Evolutionary conservation across 2,113 vertebrate genomes (phyloP), one percentile per base, ranked within the genome.

Genomic region (Lamprotornis superbus): DNA sequence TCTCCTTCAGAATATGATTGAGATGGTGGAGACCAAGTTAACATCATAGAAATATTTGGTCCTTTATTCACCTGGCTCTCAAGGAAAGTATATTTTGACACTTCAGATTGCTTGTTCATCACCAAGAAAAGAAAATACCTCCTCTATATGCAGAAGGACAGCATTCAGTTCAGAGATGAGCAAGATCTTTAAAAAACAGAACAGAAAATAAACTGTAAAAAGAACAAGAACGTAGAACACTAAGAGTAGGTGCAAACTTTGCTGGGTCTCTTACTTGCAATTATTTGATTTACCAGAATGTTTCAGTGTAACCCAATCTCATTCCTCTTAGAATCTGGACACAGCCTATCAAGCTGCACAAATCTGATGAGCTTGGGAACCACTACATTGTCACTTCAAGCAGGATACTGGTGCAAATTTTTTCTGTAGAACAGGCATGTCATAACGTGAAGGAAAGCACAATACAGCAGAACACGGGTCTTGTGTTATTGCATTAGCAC

Each of bases 11-110:
- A 95, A 60, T 64, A 88, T 46, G 76, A 90, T 16, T 35, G 56
- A 84, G 60, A 88, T 39, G 46, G 70, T 79, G 81, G 82, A 93
- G 81, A 90, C 15, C 39, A 89, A 90, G 68, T 55, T 91, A 95
- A 88, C 47, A 63, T 80, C 79, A 93, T 9, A 81, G 79, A 90
- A 83, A 94, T 39, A 79, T 63, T 73, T 61, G 64, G 77, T 79
- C 74, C 46, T 76, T 92, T 67, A 68, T 83, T 94, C 60, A 83
- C 61, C 46, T 87, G n/a, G 42, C 50, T 93, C 59, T 93, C 83
- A 42, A 69, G 39, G 42, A 78, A 73, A 91, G 47, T 20, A 7
- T 67, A 89, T 91, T 87, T 76, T 89, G 35, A 91, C 70, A 33
- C 24, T 60, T 78, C 24, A 40, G 46, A 87, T 63, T 75, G 53